Evolutionary conservation across 1,140 invertebrate species (phyloP), one percentile per base, ranked within the genome.

Genomic region (Ceratosolen solmsi): DNA sequence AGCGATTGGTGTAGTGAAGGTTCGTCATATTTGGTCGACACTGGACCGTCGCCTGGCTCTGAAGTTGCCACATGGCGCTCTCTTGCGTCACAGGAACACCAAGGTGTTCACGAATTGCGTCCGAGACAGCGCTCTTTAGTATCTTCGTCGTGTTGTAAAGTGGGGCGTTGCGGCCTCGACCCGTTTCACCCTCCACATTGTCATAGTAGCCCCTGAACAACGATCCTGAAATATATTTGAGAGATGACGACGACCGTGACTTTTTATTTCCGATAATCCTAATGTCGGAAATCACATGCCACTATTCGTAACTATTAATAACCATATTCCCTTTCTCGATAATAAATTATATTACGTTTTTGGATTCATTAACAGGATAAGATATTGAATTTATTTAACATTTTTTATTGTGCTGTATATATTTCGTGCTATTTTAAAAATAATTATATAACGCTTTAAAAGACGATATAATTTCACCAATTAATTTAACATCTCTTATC

Each of bases 11-110:
- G 46, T 87, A 81, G 5, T 68, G 73, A 2, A 73, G 76, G 72
- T 88, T 85, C 11, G 84, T 86, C 3, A 79, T 74, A 27, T 89
- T 88, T 0, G 73, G 58, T 49, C 79, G 76, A 63, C 92, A 92
- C 1, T 85, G 65, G 7, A 92, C 87, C 0, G 89, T 89, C 2
- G 92, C 92, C 33, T 91, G 87, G 7, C 83, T 84, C 22, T 92
- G 86, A 46, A 91, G 77, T 51, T 85, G 86, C 56, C 85, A 77
- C 85, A 92, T 91, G 8, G 83, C 86, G 49, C 89, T 91, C 0
- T 89, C 88, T 46, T 91, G 91, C 3, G 89, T 91, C 1, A 91
- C 86, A 0, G 91, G 91, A 33, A 87, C 89, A 8, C 89, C 89
- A n/a, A 92, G 77, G 54, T 90, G 87, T 70, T 87, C 85, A 0